Base-by-base conservation (phyloP, 2,888 invertebrate genomes). In the Acleris holmiana region DNA sequence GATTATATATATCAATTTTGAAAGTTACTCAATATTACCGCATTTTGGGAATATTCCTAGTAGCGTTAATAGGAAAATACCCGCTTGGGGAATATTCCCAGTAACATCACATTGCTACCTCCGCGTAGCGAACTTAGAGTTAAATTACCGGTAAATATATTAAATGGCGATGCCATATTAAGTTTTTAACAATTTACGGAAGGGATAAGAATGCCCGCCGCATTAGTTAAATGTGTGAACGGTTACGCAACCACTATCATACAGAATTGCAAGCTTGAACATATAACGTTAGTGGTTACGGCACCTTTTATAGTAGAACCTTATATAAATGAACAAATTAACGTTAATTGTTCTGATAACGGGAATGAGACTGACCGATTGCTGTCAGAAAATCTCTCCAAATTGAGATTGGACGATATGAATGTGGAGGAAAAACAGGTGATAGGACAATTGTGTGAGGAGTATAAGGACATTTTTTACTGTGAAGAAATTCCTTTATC, bases 191-290 rank as follows among this genome's bases (percentile, higher is more conserved):
- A 69, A 46, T 68, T 70, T 35, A 18, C 41, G 2, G 40, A 67
- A 17, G 71, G 70, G 0, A 65, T 72, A 3, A 40, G 71, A 44
- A 57, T 57, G 57, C 57, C 57, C 35, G 8, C 48, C 19, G 57
- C 57, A 4, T 48, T 57, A 40, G 57, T 57, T 15, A 35, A 35
- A 15, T 57, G 70, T 41, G 8, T 18, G 44, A 44, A 44, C 15
- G 68, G 61, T 0, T 71, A 65, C 47, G 68, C 71, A 10, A 19
- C 57, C 7, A 70, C 68, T 1, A 41, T 70, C 0, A 67, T 72
- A 6, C 68, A 69, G 47, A 70, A 69, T 58, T 35, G 17, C 25
- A 62, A 10, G 48, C 47, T 50, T 46, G 58, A 49, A 19, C 47
- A 13, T 49, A 58, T 49, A 25, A 69, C 46, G 0, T 19, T 54